Conservation (phyloP, 2,113 vertebrate species). For the Aphelocoma coerulescens region DNA sequence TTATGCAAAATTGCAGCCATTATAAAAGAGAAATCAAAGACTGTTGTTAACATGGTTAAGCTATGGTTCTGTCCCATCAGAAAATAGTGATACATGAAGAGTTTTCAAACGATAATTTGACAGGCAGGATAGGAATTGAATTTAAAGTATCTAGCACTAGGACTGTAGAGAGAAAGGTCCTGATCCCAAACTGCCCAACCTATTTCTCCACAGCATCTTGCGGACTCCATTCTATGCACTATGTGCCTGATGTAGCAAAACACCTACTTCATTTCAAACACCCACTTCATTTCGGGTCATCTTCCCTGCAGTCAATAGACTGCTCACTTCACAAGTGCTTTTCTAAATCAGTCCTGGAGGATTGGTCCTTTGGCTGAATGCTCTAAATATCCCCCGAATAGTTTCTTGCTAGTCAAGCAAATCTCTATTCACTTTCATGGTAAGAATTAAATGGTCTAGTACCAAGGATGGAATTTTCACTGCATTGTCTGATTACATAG, state of each 20-base stretch:
- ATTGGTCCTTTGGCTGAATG: background rate
- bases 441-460: background rate
- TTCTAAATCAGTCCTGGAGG: background rate
- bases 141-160: background rate
- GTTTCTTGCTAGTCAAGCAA: background rate
- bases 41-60: background rate
- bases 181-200: accelerated
- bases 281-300: background rate
- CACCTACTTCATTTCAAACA: background rate
- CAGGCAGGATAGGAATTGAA: background rate
- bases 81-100: background rate
- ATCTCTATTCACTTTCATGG: background rate
- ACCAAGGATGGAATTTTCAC: background rate
- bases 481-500: background rate
- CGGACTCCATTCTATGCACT: background rate
- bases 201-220: background rate
- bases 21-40: background rate
- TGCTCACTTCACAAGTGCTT: background rate
- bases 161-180: background rate
- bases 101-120: background rate
- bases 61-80: background rate
- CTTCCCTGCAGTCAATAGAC: background rate
- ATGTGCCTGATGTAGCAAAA: background rate
- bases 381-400: background rate
- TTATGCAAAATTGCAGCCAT: background rate